Base-by-base conservation (phyloP, 1,140 invertebrate genomes). In the Pomacea maculata region DNA sequence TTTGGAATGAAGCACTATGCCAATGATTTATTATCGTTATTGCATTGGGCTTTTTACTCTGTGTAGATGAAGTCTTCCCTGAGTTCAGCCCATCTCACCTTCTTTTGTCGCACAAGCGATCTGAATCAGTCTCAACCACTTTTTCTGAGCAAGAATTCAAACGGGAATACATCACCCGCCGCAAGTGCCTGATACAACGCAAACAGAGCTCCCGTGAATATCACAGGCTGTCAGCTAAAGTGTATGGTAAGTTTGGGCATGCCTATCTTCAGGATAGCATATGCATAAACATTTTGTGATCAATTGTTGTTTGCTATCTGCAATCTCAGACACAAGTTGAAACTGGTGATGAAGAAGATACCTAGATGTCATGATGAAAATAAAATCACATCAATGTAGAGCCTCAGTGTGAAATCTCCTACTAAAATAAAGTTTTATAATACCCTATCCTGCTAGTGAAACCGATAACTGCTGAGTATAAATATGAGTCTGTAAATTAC, bases 151-250 rank as follows among this genome's bases (percentile, higher is more conserved):
- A 75, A 21, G 87, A 88, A 79, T 90, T 90, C 81, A 85, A 86
- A 71, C 80, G 79, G 12, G 76, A 86, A 63, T 90, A 85, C 65
- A 79, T 83, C 15, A 80, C 84, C 11, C 73, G 85, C 21, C 80
- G 86, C 19, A 87, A 86, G 83, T 85, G 86, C 52, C 75, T 88
- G 65, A 87, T 90, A 7, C 83, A 88, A 79, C 79, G 89, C 14
- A 82, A 86, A 54, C 85, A 90, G 78, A 90, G 87, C 79, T 87
- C 88, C 68, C 86, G 87, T 76, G 87, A 90, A 75, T 90, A 89
- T 78, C 87, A 87, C 68, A 67, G 89, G 61, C 79, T 86, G 19
- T 88, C 89, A 6, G 79, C 84, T 14, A 86, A 83, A 75, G 80
- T 87, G 19, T 89, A 87, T 84, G 89, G 89, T 90, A 78, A 79